Evolutionary conservation across 2,797 vertebrate species (phyloP).

Genomic region (Myotis vivesi): DNA sequence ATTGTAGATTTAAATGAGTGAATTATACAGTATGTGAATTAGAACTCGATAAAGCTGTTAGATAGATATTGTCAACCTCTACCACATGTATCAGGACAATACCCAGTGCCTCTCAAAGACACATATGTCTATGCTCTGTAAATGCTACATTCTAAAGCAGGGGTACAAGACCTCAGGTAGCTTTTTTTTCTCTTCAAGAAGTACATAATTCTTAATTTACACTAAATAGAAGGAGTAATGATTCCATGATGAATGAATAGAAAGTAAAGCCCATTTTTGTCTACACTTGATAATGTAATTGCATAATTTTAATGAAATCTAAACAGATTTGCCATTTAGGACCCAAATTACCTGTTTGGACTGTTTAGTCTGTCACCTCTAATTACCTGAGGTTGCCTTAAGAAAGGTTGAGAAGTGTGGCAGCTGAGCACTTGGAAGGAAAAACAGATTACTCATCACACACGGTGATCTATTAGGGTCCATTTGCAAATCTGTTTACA

Average conservation of each 20-base stretch:
- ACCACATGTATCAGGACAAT: neutral
- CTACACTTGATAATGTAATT: slow-evolving; percentile 22
- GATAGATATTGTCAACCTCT: neutral
- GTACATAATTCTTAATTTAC: neutral
- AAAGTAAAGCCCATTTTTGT: neutral
- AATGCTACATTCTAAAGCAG: neutral
- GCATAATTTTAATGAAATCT: slow-evolving; percentile 30
- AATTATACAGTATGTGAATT: neutral
- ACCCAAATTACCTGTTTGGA: neutral
- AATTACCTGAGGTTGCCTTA: neutral
- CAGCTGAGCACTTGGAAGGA: neutral
- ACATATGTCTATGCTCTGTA: neutral
- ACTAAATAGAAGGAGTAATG: neutral
- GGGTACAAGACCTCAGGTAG: neutral
- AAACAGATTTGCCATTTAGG: slow-evolving; percentile 1
- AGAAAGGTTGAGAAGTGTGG: neutral
- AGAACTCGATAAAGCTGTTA: neutral
- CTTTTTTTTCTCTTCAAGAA: neutral
- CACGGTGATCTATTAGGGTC: neutral
- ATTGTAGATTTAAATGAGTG: neutral
- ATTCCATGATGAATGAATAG: neutral
- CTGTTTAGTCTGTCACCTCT: neutral
- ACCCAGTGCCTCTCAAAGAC: neutral
- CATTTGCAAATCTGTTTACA: slow-evolving; percentile 3
- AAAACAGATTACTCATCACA: slow-evolving; percentile 10